A percentile compares a stretch with the other conserved stretches of the same genome.
Conservation (phyloP, 2,888 invertebrate genomes). For the Erebia aethiops region DNA sequence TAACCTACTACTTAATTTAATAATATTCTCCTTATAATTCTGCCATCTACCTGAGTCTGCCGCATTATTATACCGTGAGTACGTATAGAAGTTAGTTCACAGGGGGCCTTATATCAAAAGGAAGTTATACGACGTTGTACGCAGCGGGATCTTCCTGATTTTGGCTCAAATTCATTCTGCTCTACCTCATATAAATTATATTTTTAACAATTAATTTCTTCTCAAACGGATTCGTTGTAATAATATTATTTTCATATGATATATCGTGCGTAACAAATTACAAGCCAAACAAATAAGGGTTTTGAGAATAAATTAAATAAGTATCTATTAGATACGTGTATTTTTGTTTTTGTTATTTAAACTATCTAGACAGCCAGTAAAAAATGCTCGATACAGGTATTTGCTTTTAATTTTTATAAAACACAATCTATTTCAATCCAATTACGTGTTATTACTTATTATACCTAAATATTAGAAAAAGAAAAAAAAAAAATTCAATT, state of each 20-base stretch:
- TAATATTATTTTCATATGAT: slow-evolving; percentile 4
- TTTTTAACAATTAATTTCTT: slow-evolving; percentile 19
- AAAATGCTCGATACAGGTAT: no score
- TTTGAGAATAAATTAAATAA: background rate
- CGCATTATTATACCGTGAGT: background rate
- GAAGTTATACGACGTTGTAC: slow-evolving; percentile 3
- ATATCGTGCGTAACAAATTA: background rate
- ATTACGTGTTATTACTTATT: no score
- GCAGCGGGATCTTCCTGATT: slow-evolving; percentile 31
- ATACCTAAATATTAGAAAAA: no score
- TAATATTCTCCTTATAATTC: no score
- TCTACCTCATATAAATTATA: slow-evolving; percentile 29
- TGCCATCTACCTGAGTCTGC: no score
- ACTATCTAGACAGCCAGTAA: no score
- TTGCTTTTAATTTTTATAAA: no score
- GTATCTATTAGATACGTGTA: no score
- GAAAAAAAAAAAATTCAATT: no score
- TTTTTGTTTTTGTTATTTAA: no score
- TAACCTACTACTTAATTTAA: no score
- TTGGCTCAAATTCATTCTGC: slow-evolving; percentile 26
- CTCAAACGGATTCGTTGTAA: background rate
- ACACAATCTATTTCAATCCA: no score
- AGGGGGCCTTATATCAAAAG: slow-evolving; percentile 8
- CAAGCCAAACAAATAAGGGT: slow-evolving; percentile 6
- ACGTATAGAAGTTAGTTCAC: slow-evolving; percentile 5